A percentile compares a stretch with the other conserved stretches of the same genome.
Evolutionary conservation across 2,113 vertebrate genomes (phyloP).

Genomic region (Orthonyx spaldingii): DNA sequence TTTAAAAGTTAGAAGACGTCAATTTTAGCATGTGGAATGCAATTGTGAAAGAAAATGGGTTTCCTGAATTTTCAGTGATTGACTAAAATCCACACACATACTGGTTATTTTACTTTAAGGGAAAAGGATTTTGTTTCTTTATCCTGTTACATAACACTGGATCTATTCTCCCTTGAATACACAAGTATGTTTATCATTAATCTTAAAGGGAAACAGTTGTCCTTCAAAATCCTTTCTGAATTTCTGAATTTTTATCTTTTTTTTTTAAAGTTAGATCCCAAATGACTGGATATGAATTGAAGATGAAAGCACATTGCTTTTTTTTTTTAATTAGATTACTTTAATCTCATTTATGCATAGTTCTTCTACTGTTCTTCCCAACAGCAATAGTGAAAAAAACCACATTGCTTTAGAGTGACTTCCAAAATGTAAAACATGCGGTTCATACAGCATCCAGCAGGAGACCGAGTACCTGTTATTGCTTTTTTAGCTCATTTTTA

Average conservation of each 20-base stretch:
- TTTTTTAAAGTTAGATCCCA: neutral
- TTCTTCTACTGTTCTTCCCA: constrained; percentile 4
- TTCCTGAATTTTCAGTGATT: neutral
- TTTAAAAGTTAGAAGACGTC: neutral
- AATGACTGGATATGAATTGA: neutral
- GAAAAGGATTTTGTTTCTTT: constrained; percentile 58
- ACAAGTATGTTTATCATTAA: constrained; percentile 55
- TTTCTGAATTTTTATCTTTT: neutral
- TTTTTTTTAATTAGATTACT: constrained; percentile 3
- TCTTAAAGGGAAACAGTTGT: constrained; percentile 49
- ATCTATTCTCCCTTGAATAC: constrained; percentile 42
- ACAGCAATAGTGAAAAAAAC: neutral
- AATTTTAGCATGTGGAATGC: neutral
- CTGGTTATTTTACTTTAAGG: constrained; percentile 44
- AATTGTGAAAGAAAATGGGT: constrained; percentile 4
- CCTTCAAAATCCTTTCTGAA: neutral
- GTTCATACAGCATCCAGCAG: neutral
- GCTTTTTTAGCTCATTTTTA: neutral
- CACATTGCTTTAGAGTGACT: neutral
- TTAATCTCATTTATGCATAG: neutral
- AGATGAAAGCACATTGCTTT: neutral
- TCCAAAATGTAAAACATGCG: neutral
- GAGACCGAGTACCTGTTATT: constrained; percentile 16
- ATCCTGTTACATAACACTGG: constrained; percentile 56
- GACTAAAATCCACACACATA: neutral